A percentile compares a stretch with the other conserved stretches of the same genome.
These are phyloP conservation scores for Phalacrocorax carbo DNA, from an alignment of 2,113 vertebrate genomes.

Conservation along the genomic window DNA sequence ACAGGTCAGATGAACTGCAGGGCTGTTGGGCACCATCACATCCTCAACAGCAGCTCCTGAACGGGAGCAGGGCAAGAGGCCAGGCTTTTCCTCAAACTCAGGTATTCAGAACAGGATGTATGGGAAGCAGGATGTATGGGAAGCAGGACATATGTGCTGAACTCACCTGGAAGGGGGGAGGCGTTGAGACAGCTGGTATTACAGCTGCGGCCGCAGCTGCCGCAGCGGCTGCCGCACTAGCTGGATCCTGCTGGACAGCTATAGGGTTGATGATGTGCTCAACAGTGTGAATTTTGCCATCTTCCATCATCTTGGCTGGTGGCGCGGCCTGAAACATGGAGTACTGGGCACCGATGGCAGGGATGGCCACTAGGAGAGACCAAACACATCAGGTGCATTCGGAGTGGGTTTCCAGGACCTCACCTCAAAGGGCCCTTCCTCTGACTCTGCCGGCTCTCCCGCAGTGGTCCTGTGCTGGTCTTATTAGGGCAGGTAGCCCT, in stretches of 20 bases:
- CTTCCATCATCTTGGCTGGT: conserved; percentile 90
- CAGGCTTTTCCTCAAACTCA: background rate
- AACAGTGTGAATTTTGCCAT: conserved; percentile 90
- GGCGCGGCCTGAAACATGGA: conserved; percentile 88
- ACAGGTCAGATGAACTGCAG: background rate
- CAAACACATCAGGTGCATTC: background rate
- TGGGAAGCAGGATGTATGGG: background rate
- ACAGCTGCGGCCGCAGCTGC: conserved; percentile 67
- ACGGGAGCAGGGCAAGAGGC: background rate
- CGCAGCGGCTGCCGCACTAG: conserved; percentile 62
- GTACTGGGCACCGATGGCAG: conserved; percentile 88
- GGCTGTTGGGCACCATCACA: background rate
- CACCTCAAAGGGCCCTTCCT: background rate
- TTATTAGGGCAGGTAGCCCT: background rate
- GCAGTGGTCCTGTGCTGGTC: background rate
- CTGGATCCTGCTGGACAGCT: conserved; percentile 88
- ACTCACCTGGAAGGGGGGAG: conserved; percentile 93
- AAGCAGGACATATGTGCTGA: background rate
- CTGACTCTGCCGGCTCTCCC: rapidly evolving
- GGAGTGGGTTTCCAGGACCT: background rate
- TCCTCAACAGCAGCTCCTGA: background rate
- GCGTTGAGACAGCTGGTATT: conserved; percentile 90
- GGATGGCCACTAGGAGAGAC: conserved; percentile 85
- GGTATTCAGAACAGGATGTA: background rate
- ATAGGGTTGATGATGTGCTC: conserved; percentile 96